Conservation (phyloP, 2,113 vertebrate species). For the Colaptes auratus region DNA sequence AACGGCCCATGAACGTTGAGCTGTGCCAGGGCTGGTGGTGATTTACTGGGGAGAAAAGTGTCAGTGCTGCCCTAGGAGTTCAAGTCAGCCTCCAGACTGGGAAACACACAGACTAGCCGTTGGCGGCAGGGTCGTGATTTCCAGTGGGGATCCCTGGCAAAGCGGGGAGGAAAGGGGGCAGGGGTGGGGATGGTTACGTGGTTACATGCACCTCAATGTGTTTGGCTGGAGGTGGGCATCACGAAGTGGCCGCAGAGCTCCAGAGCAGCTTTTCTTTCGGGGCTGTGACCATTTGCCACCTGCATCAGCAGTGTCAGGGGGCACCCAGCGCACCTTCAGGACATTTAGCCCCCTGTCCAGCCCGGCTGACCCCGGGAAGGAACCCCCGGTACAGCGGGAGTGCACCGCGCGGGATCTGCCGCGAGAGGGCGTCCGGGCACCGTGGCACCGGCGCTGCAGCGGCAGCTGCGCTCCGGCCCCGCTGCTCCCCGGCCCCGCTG, state of each 20-base stretch:
- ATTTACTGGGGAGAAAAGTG: background rate
- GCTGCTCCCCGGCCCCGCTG: background rate
- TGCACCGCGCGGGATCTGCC: background rate
- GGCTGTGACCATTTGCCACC: background rate
- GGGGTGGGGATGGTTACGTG: background rate
- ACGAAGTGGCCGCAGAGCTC: background rate
- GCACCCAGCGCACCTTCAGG: no score
- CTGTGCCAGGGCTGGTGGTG: background rate
- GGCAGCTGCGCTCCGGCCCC: background rate
- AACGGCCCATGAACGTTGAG: no score
- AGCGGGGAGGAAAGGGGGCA: no score
- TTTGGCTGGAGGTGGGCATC: no score
- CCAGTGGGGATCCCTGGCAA: background rate
- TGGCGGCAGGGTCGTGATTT: background rate
- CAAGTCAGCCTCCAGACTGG: background rate
- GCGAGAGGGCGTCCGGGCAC: background rate
- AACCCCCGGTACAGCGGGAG: background rate
- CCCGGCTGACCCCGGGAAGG: no score
- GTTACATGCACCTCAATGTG: fast-evolving
- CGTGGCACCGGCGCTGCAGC: background rate
- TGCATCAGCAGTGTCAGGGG: background rate
- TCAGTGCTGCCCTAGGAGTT: background rate
- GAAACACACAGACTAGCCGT: background rate
- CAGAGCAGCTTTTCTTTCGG: fast-evolving
- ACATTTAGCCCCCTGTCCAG: no score